phyloP scores from a whole-genome alignment of 2,888 invertebrate species.

The Ceriagrion tenellum region DNA sequence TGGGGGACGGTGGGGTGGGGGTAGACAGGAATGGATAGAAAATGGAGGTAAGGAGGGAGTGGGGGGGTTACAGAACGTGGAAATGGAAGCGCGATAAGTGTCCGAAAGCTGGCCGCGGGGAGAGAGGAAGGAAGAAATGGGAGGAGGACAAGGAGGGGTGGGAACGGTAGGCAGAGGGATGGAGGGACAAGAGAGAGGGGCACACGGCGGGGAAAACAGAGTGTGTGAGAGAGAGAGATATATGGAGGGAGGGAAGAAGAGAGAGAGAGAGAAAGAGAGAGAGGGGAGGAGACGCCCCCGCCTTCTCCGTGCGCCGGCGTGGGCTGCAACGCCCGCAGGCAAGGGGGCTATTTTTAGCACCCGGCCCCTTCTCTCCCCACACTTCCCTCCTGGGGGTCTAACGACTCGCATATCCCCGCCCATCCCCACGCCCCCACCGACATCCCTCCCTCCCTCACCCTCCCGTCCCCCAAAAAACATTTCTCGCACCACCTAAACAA shows the following conservation, averaged over 20 bases:
- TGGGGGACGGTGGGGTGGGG: too few species aligned
- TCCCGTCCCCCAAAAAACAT: not conserved
- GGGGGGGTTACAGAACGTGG: not conserved
- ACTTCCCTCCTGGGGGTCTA: slow-evolving; percentile 16
- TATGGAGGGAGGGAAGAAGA: not conserved
- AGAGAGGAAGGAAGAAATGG: not conserved
- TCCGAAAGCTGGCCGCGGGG: slow-evolving; percentile 20
- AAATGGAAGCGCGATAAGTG: slow-evolving; percentile 17
- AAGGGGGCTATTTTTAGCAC: slow-evolving; percentile 9
- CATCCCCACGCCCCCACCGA: not conserved
- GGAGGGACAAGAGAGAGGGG: not conserved
- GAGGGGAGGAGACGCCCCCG: slow-evolving; percentile 28
- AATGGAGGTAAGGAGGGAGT: not conserved
- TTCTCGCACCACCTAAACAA: slow-evolving; percentile 9
- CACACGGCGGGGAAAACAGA: not conserved
- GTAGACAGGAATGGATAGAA: too few species aligned
- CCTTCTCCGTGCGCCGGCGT: slow-evolving; percentile 57
- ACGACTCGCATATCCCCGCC: not conserved
- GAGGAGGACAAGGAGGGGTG: not conserved
- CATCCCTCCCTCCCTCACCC: not conserved
- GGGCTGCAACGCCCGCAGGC: slow-evolving; percentile 51
- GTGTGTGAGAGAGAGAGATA: not conserved
- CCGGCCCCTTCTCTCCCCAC: not conserved
- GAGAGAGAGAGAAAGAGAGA: not conserved
- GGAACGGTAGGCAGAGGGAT: not conserved